Evolutionary conservation across 2,797 vertebrate species (phyloP), one percentile per base, ranked within the genome.

Genomic region (Halcyon smyrnensis): DNA sequence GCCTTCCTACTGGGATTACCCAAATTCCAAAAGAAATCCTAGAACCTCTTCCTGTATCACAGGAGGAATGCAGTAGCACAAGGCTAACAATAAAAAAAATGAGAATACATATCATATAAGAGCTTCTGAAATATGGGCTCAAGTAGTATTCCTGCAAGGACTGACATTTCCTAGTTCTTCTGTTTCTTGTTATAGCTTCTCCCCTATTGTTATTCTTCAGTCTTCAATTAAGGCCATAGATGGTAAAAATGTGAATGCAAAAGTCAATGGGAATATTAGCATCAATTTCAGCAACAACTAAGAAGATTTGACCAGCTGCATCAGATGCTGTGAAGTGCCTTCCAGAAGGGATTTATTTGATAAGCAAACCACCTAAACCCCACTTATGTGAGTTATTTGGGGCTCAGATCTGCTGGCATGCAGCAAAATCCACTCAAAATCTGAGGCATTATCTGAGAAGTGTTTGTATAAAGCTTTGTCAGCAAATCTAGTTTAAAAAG

Each of bases 331-430:
- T 73, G 65, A 62, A 67, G 15, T 75, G 79, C 79, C 75, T 88
- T 86, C 79, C 70, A 78, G 59, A 76, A 69, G 39, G 46, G 76
- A 73, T 91, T 94, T 84, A 62, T 62, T 60, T 63, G 79, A 43
- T 73, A 93, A 92, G 76, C 19, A 24, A 94, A 69, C 51, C n/a
- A 69, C 37, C 76, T 86, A 91, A 84, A 79, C 73, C 62, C 43
- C 83, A 46, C 57, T 78, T 80, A 50, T 1, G 12, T 39, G 57
- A 83, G 83, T 88, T 75, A 60, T 27, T 28, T 84, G 67, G 67
- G 76, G 39, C 67, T 95, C 82, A 39, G 69, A 75, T 62, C 46
- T 91, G 57, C 53, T 85, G 80, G 45, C 76, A 37, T 3, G 6
- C 51, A 84, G 79, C 76, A 90, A 53, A 88, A 82, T 50, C 70